phyloP scores from a whole-genome alignment of 1,140 invertebrate species.

The Tetraneura akinire region DNA sequence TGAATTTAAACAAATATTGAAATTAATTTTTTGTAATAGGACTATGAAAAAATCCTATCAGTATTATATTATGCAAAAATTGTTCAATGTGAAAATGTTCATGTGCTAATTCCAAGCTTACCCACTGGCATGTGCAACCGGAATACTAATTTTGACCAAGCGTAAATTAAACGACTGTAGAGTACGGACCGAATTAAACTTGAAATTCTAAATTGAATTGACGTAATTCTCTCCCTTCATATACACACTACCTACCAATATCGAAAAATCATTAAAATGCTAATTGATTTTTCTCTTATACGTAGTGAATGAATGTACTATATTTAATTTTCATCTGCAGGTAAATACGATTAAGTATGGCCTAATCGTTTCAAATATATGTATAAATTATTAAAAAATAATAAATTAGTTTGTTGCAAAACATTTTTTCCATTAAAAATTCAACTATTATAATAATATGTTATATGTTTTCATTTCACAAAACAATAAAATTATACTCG shows the following conservation, averaged over 20 bases:
- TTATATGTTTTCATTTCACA: not conserved
- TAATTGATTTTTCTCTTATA: slow-evolving; percentile 49
- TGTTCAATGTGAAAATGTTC: slow-evolving; percentile 26
- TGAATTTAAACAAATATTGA: not conserved
- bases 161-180: slow-evolving; percentile 42
- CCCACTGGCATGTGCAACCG: slow-evolving; percentile 17
- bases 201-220: slow-evolving; percentile 41
- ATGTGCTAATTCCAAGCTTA: slow-evolving; percentile 32
- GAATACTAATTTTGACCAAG: slow-evolving; percentile 48
- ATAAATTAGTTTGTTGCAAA: slow-evolving; percentile 25
- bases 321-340: slow-evolving; percentile 1
- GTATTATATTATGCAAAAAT: slow-evolving; percentile 42
- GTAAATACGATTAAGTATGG: slow-evolving; percentile 11
- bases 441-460: not conserved
- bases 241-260: not conserved
- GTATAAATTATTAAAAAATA: not conserved
- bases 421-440: slow-evolving; percentile 3
- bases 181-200: slow-evolving; percentile 28
- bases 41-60: not conserved
- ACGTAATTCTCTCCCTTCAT: slow-evolving; percentile 24
- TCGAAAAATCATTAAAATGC: not conserved
- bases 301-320: not conserved
- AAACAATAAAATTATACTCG: not conserved
- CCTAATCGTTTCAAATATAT: not conserved
- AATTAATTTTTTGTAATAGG: not conserved